A percentile compares a stretch with the other conserved stretches of the same genome.
These are phyloP conservation scores for Lycocerus yunnanus DNA, from an alignment of 2,888 invertebrate species.

Conservation along the genomic window DNA sequence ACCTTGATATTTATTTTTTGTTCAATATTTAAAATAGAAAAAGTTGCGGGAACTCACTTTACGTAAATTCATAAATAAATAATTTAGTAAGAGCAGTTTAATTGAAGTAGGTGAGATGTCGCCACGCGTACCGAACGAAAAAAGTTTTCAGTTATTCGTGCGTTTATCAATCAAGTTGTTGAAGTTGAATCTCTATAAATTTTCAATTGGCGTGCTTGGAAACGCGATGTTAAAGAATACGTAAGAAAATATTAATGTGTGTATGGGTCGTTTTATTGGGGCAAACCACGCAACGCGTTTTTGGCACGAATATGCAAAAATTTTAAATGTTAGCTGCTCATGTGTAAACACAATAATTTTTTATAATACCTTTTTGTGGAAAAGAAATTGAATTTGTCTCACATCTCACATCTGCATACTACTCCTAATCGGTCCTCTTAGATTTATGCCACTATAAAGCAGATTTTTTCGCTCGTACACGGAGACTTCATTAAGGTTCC, in stretches of 20 bases:
- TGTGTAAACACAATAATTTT: not conserved
- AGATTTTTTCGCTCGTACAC: conserved; percentile 52
- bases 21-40: not conserved
- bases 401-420: conserved; percentile 53
- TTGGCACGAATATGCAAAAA: not conserved
- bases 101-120: not conserved
- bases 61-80: not conserved
- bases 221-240: not conserved
- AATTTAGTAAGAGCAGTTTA: not conserved
- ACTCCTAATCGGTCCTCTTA: conserved; percentile 48
- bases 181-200: not conserved
- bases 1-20: conserved; percentile 2
- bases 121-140: not conserved
- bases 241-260: not conserved
- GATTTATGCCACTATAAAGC: conserved; percentile 54
- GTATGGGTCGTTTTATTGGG: not conserved
- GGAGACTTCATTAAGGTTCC: conserved; percentile 54
- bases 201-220: conserved; percentile 1
- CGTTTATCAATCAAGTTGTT: not conserved
- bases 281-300: not conserved
- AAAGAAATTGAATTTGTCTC: conserved; percentile 40
- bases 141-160: not conserved
- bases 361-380: not conserved
- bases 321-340: not conserved
- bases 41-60: not conserved